Evolutionary conservation across 2,113 vertebrate genomes (phyloP), one percentile per base, ranked within the genome.

Genomic region (Vimba vimba): DNA sequence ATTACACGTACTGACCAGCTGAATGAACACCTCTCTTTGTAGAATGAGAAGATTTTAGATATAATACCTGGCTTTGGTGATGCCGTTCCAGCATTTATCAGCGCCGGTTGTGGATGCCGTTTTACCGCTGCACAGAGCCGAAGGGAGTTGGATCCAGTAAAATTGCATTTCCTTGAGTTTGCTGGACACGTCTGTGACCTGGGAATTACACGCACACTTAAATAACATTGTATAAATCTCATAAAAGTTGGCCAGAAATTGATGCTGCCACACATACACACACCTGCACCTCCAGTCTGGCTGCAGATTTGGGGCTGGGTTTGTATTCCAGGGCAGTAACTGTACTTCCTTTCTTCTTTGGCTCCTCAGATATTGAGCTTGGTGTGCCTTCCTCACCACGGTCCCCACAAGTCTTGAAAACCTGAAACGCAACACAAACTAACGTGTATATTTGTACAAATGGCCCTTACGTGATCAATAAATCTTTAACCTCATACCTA

Each of bases 11-110:
- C 55, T 23, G 10, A 62, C 21, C 23, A 60, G 55, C 55, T 79
- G 8, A 79, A 60, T 43, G 3, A 7, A 55, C 25, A 77, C n/a
- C 45, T 76, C 12, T 78, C 47, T 12, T 55, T 19, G 9, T 23
- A 55, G 76, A 75, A 25, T 50, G 21, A 59, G 57, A 36, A 36
- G 47, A 12, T 33, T 78, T 55, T 57, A 57, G 55, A 23, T 66
- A 23, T 47, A 36, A 10, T 87, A 89, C 98, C 97, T 96, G 89
- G 95, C 97, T 88, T 94, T 96, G 87, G 88, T 95, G 92, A 97
- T 95, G 87, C 98, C 98, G 0, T 99, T 99, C 98, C 98, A 99
- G 86, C 98, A 99, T 88, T 94, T 97, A n/a, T 98, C 97, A 0
- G 97, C 96, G 0, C 92, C 94, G 25, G 90, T 92, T 0, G 95